phyloP scores from a whole-genome alignment of 2,888 invertebrate genomes.

The Blastobasis adustella region DNA sequence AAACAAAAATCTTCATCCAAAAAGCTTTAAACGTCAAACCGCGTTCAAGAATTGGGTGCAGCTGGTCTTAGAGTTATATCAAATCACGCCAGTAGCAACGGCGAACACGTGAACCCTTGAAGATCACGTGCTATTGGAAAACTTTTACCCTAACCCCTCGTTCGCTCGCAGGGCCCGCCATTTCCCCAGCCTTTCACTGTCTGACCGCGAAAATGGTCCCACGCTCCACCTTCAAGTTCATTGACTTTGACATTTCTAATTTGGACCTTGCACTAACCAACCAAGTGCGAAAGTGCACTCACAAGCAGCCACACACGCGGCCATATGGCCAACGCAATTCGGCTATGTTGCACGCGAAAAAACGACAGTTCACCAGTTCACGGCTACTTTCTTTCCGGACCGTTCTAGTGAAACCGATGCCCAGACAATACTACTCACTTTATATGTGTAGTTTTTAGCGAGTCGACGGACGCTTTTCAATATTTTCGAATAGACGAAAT shows the following conservation, averaged over 20 bases:
- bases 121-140: no score
- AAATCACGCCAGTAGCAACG: no score
- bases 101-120: no score
- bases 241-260: slow-evolving; percentile 48
- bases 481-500: no score
- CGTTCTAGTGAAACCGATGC: slow-evolving; percentile 32
- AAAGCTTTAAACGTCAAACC: no score
- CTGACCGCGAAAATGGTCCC: slow-evolving; percentile 8
- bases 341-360: slow-evolving; percentile 26
- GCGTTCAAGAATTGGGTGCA: no score
- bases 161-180: slow-evolving; percentile 2
- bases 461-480: no score
- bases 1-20: no score
- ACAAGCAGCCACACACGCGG: slow-evolving; percentile 2
- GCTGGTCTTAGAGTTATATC: no score
- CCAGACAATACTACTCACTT: slow-evolving; percentile 4
- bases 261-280: slow-evolving; percentile 28
- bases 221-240: slow-evolving; percentile 25
- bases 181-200: slow-evolving; percentile 4
- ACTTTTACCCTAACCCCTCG: neutral
- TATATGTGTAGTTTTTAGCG: no score
- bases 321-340: slow-evolving; percentile 16
- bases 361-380: slow-evolving; percentile 24
- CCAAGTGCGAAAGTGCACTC: slow-evolving; percentile 13
- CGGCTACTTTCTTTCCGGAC: slow-evolving; percentile 44